Conservation (phyloP, 2,113 vertebrate species). For the Anhinga rufa region DNA sequence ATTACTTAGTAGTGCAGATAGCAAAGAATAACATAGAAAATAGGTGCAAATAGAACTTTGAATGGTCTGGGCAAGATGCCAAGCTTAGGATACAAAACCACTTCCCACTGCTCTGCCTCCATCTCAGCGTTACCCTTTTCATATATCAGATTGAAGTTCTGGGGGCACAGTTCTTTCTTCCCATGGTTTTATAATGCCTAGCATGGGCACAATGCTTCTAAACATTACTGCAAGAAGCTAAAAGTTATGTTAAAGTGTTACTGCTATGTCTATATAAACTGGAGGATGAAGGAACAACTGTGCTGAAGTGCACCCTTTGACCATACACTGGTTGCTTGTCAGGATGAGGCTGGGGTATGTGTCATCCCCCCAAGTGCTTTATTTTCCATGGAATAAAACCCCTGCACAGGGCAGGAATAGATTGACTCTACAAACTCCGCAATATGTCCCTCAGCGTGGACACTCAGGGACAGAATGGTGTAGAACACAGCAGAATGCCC, state of each 20-base stretch:
- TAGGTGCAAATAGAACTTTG: neutral
- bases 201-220: neutral
- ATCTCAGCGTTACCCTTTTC: neutral
- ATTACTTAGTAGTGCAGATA: neutral
- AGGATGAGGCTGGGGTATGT: too few relatives aligned
- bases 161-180: neutral
- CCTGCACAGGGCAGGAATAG: neutral
- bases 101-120: neutral
- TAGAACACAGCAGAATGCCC: neutral
- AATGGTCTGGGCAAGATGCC: neutral
- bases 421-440: neutral
- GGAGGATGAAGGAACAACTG: neutral
- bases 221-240: neutral
- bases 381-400: neutral
- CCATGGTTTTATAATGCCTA: neutral
- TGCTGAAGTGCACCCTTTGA: neutral
- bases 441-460: too few relatives aligned
- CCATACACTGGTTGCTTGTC: neutral
- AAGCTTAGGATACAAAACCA: neutral
- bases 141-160: neutral
- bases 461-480: neutral
- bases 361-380: too few relatives aligned
- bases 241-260: neutral
- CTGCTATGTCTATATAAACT: neutral
- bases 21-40: neutral